These are phyloP conservation scores for Ditylenchus dipsaci DNA, from an alignment of 1,140 invertebrate species.

Conservation along the genomic window DNA sequence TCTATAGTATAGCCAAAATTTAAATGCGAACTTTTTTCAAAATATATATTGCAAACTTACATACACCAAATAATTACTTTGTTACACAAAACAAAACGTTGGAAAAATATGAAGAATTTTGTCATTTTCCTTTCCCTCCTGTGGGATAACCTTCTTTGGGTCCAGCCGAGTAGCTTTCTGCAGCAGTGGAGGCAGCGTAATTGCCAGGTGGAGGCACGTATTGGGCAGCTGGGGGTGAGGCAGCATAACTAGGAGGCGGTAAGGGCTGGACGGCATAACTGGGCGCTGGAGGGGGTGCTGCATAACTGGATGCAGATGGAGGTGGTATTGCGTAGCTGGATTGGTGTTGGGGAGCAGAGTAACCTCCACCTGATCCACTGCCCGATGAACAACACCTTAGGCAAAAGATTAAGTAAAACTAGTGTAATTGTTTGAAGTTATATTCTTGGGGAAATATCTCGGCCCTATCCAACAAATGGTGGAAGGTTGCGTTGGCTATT, in stretches of 20 bases:
- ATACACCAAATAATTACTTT: too few species aligned
- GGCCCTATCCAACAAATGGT: too few species aligned
- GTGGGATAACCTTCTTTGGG: background rate
- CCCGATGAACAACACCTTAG: background rate
- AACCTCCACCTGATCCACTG: background rate
- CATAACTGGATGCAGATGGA: too few species aligned
- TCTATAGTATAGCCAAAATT: too few species aligned
- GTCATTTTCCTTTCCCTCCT: background rate
- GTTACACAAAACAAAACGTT: too few species aligned
- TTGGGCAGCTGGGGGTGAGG: background rate
- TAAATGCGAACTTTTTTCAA: too few species aligned
- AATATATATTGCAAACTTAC: too few species aligned
- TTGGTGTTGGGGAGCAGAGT: background rate
- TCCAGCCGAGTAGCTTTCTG: background rate
- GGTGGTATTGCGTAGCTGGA: too few species aligned
- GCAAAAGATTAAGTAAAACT: too few species aligned
- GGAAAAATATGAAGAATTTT: background rate
- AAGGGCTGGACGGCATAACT: background rate
- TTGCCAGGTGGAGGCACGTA: background rate
- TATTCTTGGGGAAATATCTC: too few species aligned
- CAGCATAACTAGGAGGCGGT: background rate
- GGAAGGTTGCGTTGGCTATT: too few species aligned
- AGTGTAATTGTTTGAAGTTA: too few species aligned
- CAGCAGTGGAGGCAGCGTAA: background rate
- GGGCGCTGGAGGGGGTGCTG: background rate